Conservation (phyloP, 1,140 invertebrate genomes). For the Drosophila grimshawi region DNA sequence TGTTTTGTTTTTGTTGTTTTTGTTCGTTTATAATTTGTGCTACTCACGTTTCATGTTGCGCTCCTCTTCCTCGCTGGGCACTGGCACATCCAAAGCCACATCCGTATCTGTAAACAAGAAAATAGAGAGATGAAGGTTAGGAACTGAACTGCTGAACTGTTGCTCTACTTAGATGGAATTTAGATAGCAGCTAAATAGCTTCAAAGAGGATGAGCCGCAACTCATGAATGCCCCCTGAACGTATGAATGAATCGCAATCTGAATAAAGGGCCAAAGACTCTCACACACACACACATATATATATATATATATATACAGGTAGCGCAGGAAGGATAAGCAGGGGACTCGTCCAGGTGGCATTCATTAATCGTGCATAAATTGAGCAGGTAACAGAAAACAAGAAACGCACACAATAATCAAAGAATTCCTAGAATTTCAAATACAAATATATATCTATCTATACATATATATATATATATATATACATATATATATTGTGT, state of each 20-base stretch:
- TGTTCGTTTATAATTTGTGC: neutral
- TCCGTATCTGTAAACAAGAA: conserved; percentile 87
- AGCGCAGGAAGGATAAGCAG: conserved; percentile 9
- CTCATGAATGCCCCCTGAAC: conserved; percentile 7
- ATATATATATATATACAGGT: neutral
- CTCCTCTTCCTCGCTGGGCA: conserved; percentile 89
- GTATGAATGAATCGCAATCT: conserved; percentile 15
- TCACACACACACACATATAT: neutral
- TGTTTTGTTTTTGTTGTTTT: too few relatives aligned
- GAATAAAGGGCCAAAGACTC: conserved; percentile 5
- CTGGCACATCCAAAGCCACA: conserved; percentile 88
- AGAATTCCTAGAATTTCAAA: conserved; percentile 67
- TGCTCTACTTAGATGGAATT: conserved; percentile 77
- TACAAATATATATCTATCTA: neutral
- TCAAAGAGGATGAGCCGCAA: conserved; percentile 11
- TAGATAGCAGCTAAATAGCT: conserved; percentile 27
- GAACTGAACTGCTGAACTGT: conserved; percentile 29
- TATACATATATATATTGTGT: neutral
- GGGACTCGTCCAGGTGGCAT: conserved; percentile 62
- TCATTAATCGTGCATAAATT: conserved; percentile 83
- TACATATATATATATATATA: too few relatives aligned
- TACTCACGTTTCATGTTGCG: conserved; percentile 91
- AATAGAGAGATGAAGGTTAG: conserved; percentile 25
- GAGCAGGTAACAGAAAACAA: conserved; percentile 58
- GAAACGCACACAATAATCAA: conserved; percentile 6